Evolutionary conservation across 2,888 invertebrate genomes (phyloP).

Genomic region (Cybosia mesomella): DNA sequence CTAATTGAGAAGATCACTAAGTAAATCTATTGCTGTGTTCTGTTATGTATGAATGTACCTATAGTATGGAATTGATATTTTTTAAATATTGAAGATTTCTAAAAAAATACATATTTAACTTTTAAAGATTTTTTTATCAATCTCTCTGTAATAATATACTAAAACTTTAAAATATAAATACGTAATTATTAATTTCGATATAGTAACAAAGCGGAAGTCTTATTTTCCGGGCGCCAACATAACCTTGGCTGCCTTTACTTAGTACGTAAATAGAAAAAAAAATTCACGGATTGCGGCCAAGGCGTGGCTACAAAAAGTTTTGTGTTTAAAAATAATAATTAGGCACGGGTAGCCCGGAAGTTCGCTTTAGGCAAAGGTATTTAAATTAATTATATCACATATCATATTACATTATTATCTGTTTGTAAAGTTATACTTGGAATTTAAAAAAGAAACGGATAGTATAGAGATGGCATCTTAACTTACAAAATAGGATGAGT

Average conservation of each 20-base stretch:
- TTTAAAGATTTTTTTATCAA: not conserved
- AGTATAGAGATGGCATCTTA: not conserved
- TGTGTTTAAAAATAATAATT: constrained; percentile 40
- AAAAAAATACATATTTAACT: not conserved
- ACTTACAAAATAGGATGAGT: constrained; percentile 15
- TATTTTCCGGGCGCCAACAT: constrained; percentile 22
- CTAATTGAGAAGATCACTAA: too few species aligned
- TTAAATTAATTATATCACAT: constrained; percentile 14
- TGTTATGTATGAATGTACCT: too few species aligned
- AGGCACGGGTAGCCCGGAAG: constrained; percentile 36
- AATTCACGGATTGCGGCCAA: constrained; percentile 34
- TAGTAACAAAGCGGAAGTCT: constrained; percentile 47
- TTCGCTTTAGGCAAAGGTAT: constrained; percentile 21
- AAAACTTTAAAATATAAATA: not conserved
- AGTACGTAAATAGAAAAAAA: constrained; percentile 30
- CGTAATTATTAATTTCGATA: constrained; percentile 49
- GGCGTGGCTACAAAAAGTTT: constrained; percentile 44
- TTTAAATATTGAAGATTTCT: not conserved
- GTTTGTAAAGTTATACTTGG: constrained; percentile 16
- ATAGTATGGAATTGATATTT: not conserved
- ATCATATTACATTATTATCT: too few species aligned
- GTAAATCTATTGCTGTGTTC: too few species aligned
- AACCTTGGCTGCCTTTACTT: constrained; percentile 38
- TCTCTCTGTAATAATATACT: not conserved
- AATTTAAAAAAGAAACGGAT: constrained; percentile 4